A percentile compares a stretch with the other conserved stretches of the same genome.
Evolutionary conservation across 2,797 vertebrate genomes (phyloP).

Genomic region (Cheirogaleus major): DNA sequence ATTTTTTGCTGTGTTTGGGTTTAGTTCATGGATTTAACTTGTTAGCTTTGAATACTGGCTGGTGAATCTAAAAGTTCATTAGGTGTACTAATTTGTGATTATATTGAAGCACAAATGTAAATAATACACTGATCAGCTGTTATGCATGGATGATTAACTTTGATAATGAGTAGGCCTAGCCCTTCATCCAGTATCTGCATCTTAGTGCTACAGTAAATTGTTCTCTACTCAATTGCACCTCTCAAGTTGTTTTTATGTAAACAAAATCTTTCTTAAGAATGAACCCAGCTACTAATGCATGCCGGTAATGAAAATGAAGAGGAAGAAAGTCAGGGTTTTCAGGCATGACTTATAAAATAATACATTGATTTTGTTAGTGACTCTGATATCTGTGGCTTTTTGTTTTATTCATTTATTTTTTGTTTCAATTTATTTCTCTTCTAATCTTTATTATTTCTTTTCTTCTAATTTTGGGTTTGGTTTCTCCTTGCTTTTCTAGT

Average conservation of each 20-base stretch:
- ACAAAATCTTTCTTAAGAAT: neutral
- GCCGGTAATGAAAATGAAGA: constrained; percentile 22
- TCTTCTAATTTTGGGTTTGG: neutral
- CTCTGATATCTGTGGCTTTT: neutral
- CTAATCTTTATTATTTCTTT: neutral
- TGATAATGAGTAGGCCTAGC: neutral
- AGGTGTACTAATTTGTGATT: constrained; percentile 31
- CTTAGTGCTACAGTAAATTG: neutral
- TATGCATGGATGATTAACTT: constrained; percentile 30
- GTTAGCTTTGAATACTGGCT: neutral
- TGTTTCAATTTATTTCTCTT: neutral
- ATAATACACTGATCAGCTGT: neutral
- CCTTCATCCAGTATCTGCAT: neutral
- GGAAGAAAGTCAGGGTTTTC: neutral
- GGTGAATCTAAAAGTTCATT: neutral
- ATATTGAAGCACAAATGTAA: neutral
- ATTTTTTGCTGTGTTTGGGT: neutral
- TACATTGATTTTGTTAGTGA: neutral
- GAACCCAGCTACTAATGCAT: neutral
- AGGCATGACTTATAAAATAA: constrained; percentile 15
- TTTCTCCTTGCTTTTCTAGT: neutral
- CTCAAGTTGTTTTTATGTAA: neutral
- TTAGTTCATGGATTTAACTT: constrained; percentile 17
- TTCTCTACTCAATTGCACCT: neutral
- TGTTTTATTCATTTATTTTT: neutral